Evolutionary conservation across 2,113 vertebrate species (phyloP).

Genomic region (Ondatra zibethicus): DNA sequence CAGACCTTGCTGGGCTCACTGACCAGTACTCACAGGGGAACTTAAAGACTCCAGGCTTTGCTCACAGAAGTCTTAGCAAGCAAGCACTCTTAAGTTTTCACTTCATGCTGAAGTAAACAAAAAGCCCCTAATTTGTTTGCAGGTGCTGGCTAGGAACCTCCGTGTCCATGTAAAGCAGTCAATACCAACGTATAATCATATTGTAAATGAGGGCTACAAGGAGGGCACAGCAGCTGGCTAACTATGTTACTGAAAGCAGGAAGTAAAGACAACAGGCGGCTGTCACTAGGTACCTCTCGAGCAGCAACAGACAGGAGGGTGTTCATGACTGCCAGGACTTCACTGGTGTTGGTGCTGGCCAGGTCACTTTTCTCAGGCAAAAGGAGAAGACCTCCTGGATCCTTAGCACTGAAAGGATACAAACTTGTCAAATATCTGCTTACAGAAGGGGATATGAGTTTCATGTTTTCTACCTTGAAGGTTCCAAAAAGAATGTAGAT

Average conservation of each 20-base stretch:
- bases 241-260: neutral
- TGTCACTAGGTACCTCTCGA: slow-evolving; percentile 89
- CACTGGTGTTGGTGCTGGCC: slow-evolving; percentile 88
- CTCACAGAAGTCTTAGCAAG: neutral
- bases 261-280: neutral
- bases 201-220: neutral
- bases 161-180: neutral
- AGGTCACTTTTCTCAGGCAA: slow-evolving; percentile 93
- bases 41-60: neutral
- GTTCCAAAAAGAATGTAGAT: neutral
- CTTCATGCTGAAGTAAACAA: neutral
- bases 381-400: slow-evolving; percentile 94
- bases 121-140: neutral
- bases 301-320: slow-evolving; percentile 93
- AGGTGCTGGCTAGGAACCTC: neutral
- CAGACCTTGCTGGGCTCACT: neutral
- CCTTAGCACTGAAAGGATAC: slow-evolving; percentile 90
- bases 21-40: too few relatives aligned
- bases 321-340: slow-evolving; percentile 94
- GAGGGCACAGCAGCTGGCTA: too few relatives aligned
- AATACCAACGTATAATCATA: neutral
- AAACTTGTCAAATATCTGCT: neutral
- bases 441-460: slow-evolving; percentile 6
- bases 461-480: slow-evolving; percentile 13
- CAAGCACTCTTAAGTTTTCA: neutral